Percentiles rank a stretch among this genome's conserved stretches.
Evolutionary conservation across 2,113 vertebrate genomes (phyloP).

Genomic region (Sphyrna mokarran): DNA sequence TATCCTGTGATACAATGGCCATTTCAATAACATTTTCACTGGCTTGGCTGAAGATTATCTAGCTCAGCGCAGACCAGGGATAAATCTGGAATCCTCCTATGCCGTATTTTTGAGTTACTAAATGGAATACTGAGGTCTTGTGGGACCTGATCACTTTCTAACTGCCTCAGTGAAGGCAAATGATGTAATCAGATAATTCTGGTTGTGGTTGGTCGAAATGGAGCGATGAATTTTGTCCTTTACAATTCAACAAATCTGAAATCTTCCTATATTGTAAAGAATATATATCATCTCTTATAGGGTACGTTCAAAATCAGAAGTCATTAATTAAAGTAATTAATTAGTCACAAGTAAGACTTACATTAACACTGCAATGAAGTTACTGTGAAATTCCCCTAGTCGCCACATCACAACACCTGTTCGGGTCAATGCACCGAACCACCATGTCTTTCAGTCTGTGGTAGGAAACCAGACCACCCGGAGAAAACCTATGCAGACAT

Average conservation of each 20-base stretch:
- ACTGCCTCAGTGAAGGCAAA: background rate
- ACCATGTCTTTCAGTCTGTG: too few species aligned
- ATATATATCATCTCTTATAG: background rate
- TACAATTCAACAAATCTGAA: background rate
- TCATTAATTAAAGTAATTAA: background rate
- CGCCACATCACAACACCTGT: too few species aligned
- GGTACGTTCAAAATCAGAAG: background rate
- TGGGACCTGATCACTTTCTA: background rate
- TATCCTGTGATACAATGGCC: background rate
- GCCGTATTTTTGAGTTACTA: background rate
- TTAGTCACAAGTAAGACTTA: too few species aligned
- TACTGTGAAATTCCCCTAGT: too few species aligned
- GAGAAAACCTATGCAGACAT: too few species aligned
- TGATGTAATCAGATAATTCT: background rate
- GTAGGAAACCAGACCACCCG: too few species aligned
- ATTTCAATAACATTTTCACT: background rate
- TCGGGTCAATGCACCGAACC: too few species aligned
- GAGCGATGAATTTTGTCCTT: background rate
- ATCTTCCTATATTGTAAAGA: background rate
- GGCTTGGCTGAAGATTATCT: background rate
- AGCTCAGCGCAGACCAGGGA: background rate
- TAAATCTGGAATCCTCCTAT: background rate
- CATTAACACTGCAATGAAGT: too few species aligned
- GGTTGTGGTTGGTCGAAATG: background rate
- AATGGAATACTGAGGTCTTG: background rate